Evolutionary conservation across 2,797 vertebrate species (phyloP).

Genomic region (Myiotriccus ornatus): DNA sequence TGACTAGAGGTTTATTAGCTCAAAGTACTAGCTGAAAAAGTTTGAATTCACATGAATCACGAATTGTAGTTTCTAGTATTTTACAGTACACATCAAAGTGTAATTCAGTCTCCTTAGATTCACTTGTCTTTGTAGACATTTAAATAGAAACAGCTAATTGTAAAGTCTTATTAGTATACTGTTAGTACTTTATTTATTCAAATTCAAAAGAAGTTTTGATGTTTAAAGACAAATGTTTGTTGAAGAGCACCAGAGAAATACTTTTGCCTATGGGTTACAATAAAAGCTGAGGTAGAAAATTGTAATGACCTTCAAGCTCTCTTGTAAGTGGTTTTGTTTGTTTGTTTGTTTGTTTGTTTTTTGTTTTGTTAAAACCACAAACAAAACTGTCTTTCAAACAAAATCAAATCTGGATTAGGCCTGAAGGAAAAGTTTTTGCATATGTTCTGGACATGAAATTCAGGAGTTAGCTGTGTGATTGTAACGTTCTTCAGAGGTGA

Average conservation of each 20-base stretch:
- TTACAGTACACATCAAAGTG: not conserved
- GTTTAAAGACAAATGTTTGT: not conserved
- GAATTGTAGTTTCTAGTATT: not conserved
- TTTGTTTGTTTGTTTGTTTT: fast-evolving
- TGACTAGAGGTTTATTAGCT: not conserved
- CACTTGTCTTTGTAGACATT: not conserved
- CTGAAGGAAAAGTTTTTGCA: not conserved
- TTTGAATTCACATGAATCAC: not conserved
- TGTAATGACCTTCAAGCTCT: not conserved
- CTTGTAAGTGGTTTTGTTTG: not conserved
- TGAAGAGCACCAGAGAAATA: not conserved
- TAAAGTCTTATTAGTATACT: not conserved
- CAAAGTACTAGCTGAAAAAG: not conserved
- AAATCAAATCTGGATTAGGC: not conserved
- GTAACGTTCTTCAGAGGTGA: not conserved
- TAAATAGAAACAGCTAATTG: not conserved
- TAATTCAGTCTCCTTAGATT: not conserved
- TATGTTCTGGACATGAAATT: not conserved
- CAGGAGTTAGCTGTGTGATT: not conserved
- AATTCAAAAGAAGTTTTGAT: not conserved
- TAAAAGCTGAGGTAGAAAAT: not conserved
- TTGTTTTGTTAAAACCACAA: not conserved
- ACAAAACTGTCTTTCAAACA: not conserved
- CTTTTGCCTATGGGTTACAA: not conserved
- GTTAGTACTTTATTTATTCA: not conserved